phyloP scores from a whole-genome alignment of 2,797 vertebrate species.

The Chrosomus eos region DNA sequence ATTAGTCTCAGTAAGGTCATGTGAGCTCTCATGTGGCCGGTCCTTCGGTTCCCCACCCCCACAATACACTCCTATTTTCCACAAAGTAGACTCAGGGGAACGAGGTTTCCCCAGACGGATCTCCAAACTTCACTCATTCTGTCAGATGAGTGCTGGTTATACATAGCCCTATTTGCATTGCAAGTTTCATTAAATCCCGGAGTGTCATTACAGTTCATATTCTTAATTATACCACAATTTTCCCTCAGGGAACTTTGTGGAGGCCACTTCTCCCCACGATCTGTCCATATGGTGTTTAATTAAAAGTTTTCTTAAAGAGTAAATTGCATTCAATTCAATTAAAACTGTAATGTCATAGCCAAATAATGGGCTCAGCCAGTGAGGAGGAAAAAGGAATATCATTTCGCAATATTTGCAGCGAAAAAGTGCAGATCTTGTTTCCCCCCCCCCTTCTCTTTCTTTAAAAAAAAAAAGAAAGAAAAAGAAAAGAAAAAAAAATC shows the following conservation, averaged over 20 bases:
- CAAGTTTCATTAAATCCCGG: slow-evolving; percentile 81
- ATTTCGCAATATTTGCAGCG: slow-evolving; percentile 72
- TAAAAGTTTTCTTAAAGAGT: slow-evolving; percentile 89
- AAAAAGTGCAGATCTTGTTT: slow-evolving; percentile 75
- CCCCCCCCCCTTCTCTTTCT: slow-evolving; percentile 44
- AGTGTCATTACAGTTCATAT: slow-evolving; percentile 87
- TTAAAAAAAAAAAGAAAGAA: slow-evolving; percentile 62
- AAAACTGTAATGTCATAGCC: slow-evolving; percentile 85
- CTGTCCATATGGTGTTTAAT: slow-evolving; percentile 87
- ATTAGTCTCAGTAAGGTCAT: slow-evolving; percentile 56
- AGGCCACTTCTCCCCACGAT: slow-evolving; percentile 83
- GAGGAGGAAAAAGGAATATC: slow-evolving; percentile 71
- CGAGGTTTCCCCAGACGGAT: slow-evolving; percentile 70
- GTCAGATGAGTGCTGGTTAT: slow-evolving; percentile 77
- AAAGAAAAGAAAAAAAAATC: slow-evolving; percentile 51
- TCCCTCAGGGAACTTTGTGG: slow-evolving; percentile 81
- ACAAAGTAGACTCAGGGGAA: slow-evolving; percentile 54
- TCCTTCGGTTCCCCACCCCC: slow-evolving; percentile 45
- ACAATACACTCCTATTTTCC: slow-evolving; percentile 54
- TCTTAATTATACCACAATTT: slow-evolving; percentile 85
- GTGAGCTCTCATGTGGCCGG: slow-evolving; percentile 52
- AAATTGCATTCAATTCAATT: slow-evolving; percentile 88
- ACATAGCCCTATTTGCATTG: slow-evolving; percentile 78
- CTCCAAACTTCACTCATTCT: slow-evolving; percentile 65
- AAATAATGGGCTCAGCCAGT: slow-evolving; percentile 82